Base-by-base conservation (phyloP, 2,797 vertebrate species). In the Clarias platycephalus region DNA sequence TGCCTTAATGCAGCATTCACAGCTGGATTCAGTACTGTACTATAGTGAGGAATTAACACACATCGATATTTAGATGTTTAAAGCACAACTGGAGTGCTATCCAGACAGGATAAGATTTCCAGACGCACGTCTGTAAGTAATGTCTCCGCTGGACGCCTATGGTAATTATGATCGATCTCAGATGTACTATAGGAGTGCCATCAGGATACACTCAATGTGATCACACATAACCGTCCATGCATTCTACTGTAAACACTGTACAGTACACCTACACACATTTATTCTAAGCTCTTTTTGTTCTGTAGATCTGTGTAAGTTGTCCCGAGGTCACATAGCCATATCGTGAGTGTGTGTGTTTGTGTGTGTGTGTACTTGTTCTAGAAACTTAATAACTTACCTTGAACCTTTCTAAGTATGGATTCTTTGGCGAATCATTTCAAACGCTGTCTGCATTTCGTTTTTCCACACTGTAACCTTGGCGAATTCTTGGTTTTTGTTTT, bases 81-180 rank as follows among this genome's bases (percentile, higher is more conserved):
- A n/a, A 26, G 58, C 26, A 53, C 49, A 79, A n/a, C 62, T 49
- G 66, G 53, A 80, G 62, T 66, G 60, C 78, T 80, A 78, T 28
- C 64, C 15, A 80, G 62, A 22, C 2, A 2, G n/a, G 44, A 31
- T 53, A 66, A 10, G 24, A 31, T 66, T 80, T 80, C 63, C 37
- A 2, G 60, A 63, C 12, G 18, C 40, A 28, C 31, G 62, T 80
- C 78, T 80, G 40, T 53, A 31, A 53, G 63, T 66, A 80, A 66
- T 66, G 18, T 66, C 66, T 31, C 26, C 15, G 60, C 8, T 53
- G n/a, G 7, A 22, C 1, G 20, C 66, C 16, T 53, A 66, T 28
- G 53, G 62, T 20, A 44, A 37, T 49, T 49, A 53, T 10, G 34
- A 64, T 80, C 3, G 37, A 66, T 64, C 37, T 40, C 58, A 63